Conservation (phyloP, 2,888 invertebrate species). For the Taenaris catops region DNA sequence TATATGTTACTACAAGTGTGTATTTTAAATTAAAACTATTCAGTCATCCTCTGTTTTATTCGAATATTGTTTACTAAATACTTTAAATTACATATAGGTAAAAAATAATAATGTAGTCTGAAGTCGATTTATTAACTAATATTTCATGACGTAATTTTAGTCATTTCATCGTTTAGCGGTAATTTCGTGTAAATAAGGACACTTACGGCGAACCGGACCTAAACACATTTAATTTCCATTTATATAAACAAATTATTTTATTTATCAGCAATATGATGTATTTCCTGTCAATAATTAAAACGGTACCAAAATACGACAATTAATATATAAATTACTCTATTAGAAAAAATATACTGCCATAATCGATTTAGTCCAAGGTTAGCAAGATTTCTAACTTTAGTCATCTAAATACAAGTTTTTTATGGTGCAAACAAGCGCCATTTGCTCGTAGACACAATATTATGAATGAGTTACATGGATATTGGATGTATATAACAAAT, state of each 20-base stretch:
- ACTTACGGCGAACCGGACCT: conserved; percentile 5
- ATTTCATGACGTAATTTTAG: no score
- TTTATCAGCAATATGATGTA: conserved; percentile 13
- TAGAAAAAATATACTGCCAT: conserved; percentile 7
- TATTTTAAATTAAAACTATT: no score
- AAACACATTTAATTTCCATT: background rate
- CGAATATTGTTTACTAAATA: no score
- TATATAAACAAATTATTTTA: background rate
- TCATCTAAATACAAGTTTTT: conserved; percentile 4
- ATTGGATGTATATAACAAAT: background rate
- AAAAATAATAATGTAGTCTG: no score
- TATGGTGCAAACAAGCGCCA: conserved; percentile 3
- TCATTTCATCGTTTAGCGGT: no score
- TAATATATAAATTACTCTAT: conserved; percentile 3
- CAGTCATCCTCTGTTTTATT: no score
- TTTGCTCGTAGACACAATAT: no score
- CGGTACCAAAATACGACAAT: conserved; percentile 17
- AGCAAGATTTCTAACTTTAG: conserved; percentile 13
- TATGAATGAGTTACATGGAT: no score
- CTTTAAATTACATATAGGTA: no score
- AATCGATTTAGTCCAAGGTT: conserved; percentile 13
- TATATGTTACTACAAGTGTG: no score
- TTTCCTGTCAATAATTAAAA: conserved; percentile 20
- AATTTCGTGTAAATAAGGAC: background rate
- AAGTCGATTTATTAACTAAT: no score